phyloP scores from a whole-genome alignment of 2,888 invertebrate genomes.

The Drosophila gaucha region DNA sequence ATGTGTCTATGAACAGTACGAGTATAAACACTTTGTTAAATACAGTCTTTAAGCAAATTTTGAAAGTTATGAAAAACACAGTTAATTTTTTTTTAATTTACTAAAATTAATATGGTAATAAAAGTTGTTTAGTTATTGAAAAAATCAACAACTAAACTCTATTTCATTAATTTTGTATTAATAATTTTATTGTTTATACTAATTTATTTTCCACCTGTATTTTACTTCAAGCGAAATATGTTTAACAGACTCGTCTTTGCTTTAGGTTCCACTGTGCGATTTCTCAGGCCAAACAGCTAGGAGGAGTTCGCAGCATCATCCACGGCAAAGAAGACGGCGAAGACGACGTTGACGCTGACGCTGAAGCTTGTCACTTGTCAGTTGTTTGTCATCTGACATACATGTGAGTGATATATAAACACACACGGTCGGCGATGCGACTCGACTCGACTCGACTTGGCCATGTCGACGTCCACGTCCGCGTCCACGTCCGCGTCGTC shows the following conservation, averaged over 20 bases:
- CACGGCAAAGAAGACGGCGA: conserved; percentile 40
- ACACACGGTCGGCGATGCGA: conserved; percentile 67
- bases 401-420: conserved; percentile 83
- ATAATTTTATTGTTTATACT: no score
- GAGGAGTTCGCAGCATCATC: conserved; percentile 36
- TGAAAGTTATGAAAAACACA: no score
- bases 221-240: no score
- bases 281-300: conserved; percentile 19
- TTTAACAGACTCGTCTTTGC: conserved; percentile 1
- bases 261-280: conserved; percentile 54
- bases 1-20: no score
- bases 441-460: conserved; percentile 45
- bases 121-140: no score
- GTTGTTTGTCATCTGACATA: conserved; percentile 83
- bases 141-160: no score
- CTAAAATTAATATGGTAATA: no score
- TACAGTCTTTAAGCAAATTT: no score
- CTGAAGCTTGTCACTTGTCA: conserved; percentile 83
- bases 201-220: no score
- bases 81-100: no score
- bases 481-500: conserved; percentile 28
- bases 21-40: no score
- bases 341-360: conserved; percentile 58
- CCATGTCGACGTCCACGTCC: conserved; percentile 57
- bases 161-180: no score